Evolutionary conservation across 2,888 invertebrate genomes (phyloP).

Genomic region (Folsomia candida): DNA sequence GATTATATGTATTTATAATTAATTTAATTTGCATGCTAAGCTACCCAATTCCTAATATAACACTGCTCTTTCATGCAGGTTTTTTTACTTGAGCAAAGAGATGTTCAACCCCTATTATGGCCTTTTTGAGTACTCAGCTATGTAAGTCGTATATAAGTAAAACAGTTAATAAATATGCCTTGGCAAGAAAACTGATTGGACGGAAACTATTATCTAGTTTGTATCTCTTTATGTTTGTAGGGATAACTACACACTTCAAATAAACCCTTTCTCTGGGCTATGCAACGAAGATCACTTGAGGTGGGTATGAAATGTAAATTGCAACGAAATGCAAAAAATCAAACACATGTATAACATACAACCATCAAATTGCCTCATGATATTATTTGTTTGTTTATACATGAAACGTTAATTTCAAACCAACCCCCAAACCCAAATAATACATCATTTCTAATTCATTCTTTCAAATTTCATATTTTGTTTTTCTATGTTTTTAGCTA

Average conservation of each 20-base stretch:
- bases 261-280: slow-evolving; percentile 94
- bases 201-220: slow-evolving; percentile 4
- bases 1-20: too few species aligned
- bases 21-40: too few species aligned
- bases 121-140: slow-evolving; percentile 97
- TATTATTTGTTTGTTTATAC: too few species aligned
- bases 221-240: neutral
- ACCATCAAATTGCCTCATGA: too few species aligned
- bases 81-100: slow-evolving; percentile 96
- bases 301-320: neutral
- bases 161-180: slow-evolving; percentile 6
- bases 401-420: too few species aligned
- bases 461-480: too few species aligned
- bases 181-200: neutral
- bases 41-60: too few species aligned
- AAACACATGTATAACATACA: too few species aligned
- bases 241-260: slow-evolving; percentile 82
- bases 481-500: slow-evolving; percentile 63
- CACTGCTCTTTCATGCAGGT: too few species aligned
- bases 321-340: too few species aligned
- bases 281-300: slow-evolving; percentile 93
- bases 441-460: too few species aligned
- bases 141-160: slow-evolving; percentile 62
- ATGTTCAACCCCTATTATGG: slow-evolving; percentile 99
- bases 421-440: too few species aligned